phyloP scores from a whole-genome alignment of 2,888 invertebrate genomes.

The Acanthosepion pharaonis region DNA sequence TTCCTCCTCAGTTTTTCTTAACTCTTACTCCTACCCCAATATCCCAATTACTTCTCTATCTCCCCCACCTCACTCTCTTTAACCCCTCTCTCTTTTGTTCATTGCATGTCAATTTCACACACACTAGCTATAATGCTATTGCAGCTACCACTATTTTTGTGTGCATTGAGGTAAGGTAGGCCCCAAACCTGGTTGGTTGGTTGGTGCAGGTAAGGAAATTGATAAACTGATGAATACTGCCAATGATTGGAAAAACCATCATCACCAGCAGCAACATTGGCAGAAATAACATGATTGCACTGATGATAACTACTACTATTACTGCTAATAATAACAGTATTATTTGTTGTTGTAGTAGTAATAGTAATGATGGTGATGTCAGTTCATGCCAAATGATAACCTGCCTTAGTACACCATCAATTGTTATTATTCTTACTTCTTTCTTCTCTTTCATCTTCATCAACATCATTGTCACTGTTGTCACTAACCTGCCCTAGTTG shows the following conservation, averaged over 20 bases:
- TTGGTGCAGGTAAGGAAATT: background rate
- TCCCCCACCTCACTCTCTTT: background rate
- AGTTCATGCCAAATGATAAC: background rate
- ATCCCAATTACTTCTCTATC: background rate
- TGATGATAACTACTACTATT: background rate
- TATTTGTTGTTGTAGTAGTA: background rate
- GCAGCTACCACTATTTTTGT: conserved; percentile 12
- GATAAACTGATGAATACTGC: background rate
- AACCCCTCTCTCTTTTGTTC: background rate
- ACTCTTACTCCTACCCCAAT: background rate
- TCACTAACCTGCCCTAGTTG: background rate
- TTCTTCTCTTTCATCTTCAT: background rate
- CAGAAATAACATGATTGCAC: background rate
- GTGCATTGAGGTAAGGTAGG: background rate
- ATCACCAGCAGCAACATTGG: background rate
- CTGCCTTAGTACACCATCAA: background rate
- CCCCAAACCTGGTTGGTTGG: conserved; percentile 3
- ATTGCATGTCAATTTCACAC: background rate
- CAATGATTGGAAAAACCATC: background rate
- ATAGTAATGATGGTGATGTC: background rate
- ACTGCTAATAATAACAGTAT: background rate
- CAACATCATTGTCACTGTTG: background rate
- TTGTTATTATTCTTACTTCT: background rate
- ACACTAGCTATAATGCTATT: background rate
- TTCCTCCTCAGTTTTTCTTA: background rate